Conservation (phyloP, 2,888 invertebrate species). For the Drosophila phalerata region DNA sequence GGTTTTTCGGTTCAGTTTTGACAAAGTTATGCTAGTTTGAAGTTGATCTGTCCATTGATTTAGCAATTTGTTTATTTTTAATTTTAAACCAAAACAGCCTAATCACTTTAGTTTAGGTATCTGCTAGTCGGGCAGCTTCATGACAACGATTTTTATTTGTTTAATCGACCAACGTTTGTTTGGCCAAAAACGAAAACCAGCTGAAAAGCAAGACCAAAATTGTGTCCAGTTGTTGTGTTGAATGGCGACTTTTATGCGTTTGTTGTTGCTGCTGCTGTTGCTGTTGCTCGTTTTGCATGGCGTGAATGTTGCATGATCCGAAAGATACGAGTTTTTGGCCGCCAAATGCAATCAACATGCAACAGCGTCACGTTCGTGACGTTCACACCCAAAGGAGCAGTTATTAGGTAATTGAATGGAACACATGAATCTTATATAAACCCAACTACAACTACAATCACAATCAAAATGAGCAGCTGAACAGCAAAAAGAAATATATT, state of each 20-base stretch:
- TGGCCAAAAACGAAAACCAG: slow-evolving; percentile 38
- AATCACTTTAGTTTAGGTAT: slow-evolving; percentile 6
- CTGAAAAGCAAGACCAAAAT: slow-evolving; percentile 44
- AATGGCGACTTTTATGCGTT: slow-evolving; percentile 40
- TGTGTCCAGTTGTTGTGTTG: slow-evolving; percentile 40
- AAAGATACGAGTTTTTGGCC: slow-evolving; percentile 38
- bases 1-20: too few species aligned
- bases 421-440: slow-evolving; percentile 41
- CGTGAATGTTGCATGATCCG: slow-evolving; percentile 55
- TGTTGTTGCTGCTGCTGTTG: slow-evolving; percentile 17
- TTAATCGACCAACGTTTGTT: slow-evolving; percentile 35
- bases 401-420: slow-evolving; percentile 49
- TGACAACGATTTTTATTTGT: background rate
- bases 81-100: too few species aligned
- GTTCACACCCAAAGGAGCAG: slow-evolving; percentile 53
- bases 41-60: too few species aligned
- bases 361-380: slow-evolving; percentile 50
- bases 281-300: slow-evolving; percentile 41
- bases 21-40: too few species aligned
- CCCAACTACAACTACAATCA: background rate
- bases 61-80: too few species aligned
- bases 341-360: slow-evolving; percentile 46
- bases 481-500: background rate
- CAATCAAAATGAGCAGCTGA: slow-evolving; percentile 20
- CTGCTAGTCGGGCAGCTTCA: slow-evolving; percentile 3